Evolutionary conservation across 2,113 vertebrate genomes (phyloP), one percentile per base, ranked within the genome.

Genomic region (Progne subis): DNA sequence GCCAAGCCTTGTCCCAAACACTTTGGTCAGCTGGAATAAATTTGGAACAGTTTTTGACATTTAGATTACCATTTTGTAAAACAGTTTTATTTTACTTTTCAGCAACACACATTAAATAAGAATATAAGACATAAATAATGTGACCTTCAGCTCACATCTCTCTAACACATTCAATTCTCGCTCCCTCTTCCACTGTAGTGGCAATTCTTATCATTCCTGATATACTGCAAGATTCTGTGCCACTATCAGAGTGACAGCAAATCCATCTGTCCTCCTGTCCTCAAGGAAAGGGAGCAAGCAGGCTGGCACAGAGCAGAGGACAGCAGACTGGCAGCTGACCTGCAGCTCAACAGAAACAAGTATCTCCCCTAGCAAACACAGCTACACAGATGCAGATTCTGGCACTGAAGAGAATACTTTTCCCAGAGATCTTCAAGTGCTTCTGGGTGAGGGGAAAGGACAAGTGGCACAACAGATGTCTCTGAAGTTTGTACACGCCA

Each of bases 221-320:
- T 75, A 67, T 8, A 70, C 12, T n/a, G 50, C 85, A 86, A 92
- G 87, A 83, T 81, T 93, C 86, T 94, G 79, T 65, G 55, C 72
- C n/a, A 6, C 34, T 82, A 75, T 21, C 50, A 83, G 88, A 95
- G 72, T 90, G 92, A 92, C 95, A 93, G 68, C 43, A 93, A 59
- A 60, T 67, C 94, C 94, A 90, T 90, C 90, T 94, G 92, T 70
- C 71, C 82, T 55, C 41, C 76, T 74, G 82, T 65, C 91, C 92
- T 94, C 69, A 88, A 81, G 86, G 32, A 86, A 77, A 69, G 56
- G 52, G 76, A 50, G 37, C 82, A 88, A 83, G 50, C 67, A 69
- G 64, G 43, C 76, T 95, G 96, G 90, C 94, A 92, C 46, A 72
- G 53, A 89, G 60, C 60, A 90, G 74, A 79, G 87, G 65, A 53